These are phyloP conservation scores for Lasaia peninsularis DNA, from an alignment of 1,140 invertebrate species.

Conservation along the genomic window DNA sequence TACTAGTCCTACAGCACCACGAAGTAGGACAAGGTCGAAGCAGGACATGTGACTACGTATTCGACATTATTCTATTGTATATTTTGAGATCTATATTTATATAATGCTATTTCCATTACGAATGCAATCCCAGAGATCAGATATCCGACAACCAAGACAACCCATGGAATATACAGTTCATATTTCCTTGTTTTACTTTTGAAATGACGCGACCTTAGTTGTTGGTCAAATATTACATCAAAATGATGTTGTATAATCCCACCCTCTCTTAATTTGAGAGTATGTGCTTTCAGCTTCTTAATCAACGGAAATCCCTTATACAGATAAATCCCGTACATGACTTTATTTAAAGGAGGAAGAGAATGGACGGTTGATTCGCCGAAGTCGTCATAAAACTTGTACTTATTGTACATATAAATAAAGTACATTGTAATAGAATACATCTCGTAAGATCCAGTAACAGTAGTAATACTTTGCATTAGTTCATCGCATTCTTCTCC, in stretches of 20 bases:
- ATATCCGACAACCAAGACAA: slow-evolving; percentile 28
- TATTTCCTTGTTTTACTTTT: background rate
- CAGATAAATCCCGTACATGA: slow-evolving; percentile 41
- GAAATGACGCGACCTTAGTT: slow-evolving; percentile 18
- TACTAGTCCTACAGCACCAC: no score
- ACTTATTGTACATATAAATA: slow-evolving; percentile 34
- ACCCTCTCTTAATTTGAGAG: slow-evolving; percentile 39
- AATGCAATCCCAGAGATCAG: slow-evolving; percentile 13
- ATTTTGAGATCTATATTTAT: background rate
- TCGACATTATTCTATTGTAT: no score
- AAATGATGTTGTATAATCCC: slow-evolving; percentile 34
- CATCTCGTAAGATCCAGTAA: slow-evolving; percentile 24
- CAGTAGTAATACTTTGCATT: slow-evolving; percentile 33
- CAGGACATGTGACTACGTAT: no score
- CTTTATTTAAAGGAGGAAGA: slow-evolving; percentile 33
- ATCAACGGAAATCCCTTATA: slow-evolving; percentile 51
- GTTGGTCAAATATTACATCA: slow-evolving; percentile 17
- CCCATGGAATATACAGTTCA: slow-evolving; percentile 35
- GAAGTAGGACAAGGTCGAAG: no score
- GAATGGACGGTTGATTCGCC: slow-evolving; percentile 30
- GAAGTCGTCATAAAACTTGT: slow-evolving; percentile 32
- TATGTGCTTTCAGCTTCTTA: slow-evolving; percentile 21
- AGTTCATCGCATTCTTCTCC: slow-evolving; percentile 26
- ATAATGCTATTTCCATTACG: background rate
- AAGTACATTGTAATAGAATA: slow-evolving; percentile 33